Evolutionary conservation across 2,888 invertebrate genomes (phyloP), one percentile per base, ranked within the genome.

Genomic region (Phoenoteleia sp.): DNA sequence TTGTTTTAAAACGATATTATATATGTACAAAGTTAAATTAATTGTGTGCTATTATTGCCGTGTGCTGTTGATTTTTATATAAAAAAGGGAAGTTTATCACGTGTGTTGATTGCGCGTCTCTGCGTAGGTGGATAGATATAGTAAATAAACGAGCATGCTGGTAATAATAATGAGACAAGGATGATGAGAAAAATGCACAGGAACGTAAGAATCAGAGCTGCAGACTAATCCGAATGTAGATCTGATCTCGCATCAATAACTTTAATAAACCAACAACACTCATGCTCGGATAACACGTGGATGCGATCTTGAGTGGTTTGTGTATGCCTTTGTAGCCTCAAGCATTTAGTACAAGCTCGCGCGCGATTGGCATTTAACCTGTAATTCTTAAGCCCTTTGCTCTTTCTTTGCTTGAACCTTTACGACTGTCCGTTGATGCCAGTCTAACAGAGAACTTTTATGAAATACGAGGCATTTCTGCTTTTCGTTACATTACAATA

Each of bases 201-300:
- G 75, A 72, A 85, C 82, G 82, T 76, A 83, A 85, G 87, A 88
- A 88, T 89, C 86, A 69, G 85, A 84, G 77, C 84, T 76, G 80
- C 83, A 84, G 88, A 91, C 90, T 92, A 90, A 92, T 92, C 92
- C 90, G 89, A 84, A 86, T 87, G 88, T 88, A 89, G 91, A 92
- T 92, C 89, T 80, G 88, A 91, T 92, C 91, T 91, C 84, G 88
- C 90, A 92, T 91, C 91, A 91, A 91, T 92, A 91, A 90, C 88
- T 89, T 91, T 92, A 91, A 92, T 92, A 92, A 92, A 91, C 91
- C 90, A 91, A 91, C 91, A 89, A 90, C 90, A 88, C 87, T 90
- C 89, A 82, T 83, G 84, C 85, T 84, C 81, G 66, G 87, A 87
- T 82, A 86, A 86, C 88, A 87, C 87, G 84, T 76, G 85, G 86